These are phyloP conservation scores for Australoheros facetus DNA, from an alignment of 2,797 vertebrate genomes.

Conservation along the genomic window DNA sequence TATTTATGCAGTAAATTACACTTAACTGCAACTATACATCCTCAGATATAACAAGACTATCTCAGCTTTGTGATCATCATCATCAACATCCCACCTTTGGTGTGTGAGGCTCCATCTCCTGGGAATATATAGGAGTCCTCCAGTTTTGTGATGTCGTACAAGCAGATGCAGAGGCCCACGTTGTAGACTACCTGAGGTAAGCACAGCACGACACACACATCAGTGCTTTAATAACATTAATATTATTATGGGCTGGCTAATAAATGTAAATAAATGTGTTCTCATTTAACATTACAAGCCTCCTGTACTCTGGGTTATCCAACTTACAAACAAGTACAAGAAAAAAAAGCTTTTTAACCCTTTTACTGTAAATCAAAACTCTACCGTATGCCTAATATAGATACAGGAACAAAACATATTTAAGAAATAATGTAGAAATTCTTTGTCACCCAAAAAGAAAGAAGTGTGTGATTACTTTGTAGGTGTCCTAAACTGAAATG, in stretches of 20 bases:
- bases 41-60: neutral
- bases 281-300: neutral
- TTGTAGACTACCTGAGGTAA: constrained; percentile 91
- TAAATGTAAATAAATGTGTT: neutral
- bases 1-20: no score
- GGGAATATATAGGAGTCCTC: constrained; percentile 98
- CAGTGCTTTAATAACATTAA: neutral
- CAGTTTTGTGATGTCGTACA: constrained; percentile 95
- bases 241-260: neutral
- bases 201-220: neutral
- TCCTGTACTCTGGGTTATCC: no score
- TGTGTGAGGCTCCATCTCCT: constrained; percentile 95
- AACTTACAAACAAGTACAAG: no score
- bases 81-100: constrained; percentile 85
- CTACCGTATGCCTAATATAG: neutral
- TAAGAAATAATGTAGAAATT: neutral
- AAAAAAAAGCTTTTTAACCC: no score
- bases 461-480: neutral
- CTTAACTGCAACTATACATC: no score
- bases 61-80: neutral
- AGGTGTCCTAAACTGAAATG: no score
- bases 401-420: neutral
- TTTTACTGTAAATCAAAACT: neutral
- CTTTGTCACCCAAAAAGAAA: neutral
- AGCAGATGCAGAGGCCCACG: constrained; percentile 94